A percentile compares a stretch with the other conserved stretches of the same genome.
phyloP scores from a whole-genome alignment of 2,113 vertebrate genomes.

The Ibidorhyncha struthersii region DNA sequence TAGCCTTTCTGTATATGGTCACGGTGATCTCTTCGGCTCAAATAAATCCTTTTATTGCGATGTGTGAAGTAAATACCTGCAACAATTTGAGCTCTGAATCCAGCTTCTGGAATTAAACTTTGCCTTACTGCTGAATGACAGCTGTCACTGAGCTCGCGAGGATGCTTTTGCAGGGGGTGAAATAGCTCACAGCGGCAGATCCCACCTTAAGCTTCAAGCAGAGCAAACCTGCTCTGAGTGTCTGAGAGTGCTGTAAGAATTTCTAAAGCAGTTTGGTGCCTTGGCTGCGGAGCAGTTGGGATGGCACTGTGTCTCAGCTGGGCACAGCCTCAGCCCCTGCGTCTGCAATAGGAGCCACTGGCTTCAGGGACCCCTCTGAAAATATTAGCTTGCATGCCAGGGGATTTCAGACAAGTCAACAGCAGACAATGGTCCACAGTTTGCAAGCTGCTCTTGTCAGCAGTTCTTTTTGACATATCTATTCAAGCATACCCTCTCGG shows the following conservation, averaged over 20 bases:
- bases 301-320: neutral
- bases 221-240: neutral
- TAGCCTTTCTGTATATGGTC: neutral
- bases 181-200: neutral
- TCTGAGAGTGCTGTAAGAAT: neutral
- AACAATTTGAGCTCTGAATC: neutral
- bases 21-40: neutral
- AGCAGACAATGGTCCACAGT: constrained; percentile 52
- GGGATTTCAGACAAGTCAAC: constrained; percentile 46
- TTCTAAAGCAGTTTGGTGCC: neutral
- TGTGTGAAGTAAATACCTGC: neutral
- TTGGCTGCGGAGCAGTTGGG: neutral
- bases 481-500: constrained; percentile 46
- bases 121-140: neutral
- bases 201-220: neutral
- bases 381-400: constrained; percentile 4
- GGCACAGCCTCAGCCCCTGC: accelerated
- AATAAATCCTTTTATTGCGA: neutral
- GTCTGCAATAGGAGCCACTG: neutral
- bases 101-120: neutral
- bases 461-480: constrained; percentile 60
- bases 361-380: neutral
- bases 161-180: neutral
- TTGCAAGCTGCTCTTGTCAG: constrained; percentile 61
- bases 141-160: neutral